Evolutionary conservation across 2,113 vertebrate species (phyloP).

Genomic region (Diglossa brunneiventris): DNA sequence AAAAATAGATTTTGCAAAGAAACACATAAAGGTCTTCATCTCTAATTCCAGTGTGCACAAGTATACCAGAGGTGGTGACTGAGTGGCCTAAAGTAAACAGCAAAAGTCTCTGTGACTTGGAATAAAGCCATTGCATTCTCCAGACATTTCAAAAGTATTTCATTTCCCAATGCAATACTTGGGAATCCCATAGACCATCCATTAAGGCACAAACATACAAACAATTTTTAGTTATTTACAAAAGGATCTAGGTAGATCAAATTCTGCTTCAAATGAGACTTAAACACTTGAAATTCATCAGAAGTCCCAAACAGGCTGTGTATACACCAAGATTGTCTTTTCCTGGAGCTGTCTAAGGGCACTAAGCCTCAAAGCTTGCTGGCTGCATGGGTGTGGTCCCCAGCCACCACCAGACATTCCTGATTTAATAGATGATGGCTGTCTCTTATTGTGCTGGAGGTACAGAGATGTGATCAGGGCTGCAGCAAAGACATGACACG

Average conservation of each 20-base stretch:
- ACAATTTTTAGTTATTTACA: not conserved
- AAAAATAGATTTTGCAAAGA: not conserved
- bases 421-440: not conserved
- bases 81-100: not conserved
- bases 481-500: fast-evolving
- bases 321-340: not conserved
- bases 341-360: not conserved
- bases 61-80: not conserved
- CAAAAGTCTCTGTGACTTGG: not conserved
- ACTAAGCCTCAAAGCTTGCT: not conserved
- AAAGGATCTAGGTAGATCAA: not conserved
- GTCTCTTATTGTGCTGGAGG: not conserved
- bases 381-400: not conserved
- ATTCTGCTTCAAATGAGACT: not conserved
- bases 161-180: not conserved
- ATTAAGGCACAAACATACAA: not conserved
- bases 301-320: not conserved
- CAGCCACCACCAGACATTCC: not conserved
- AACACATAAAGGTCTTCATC: not conserved
- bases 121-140: not conserved
- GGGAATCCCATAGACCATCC: not conserved
- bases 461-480: not conserved
- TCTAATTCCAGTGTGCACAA: not conserved
- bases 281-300: not conserved
- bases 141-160: not conserved